Base-by-base conservation (phyloP, 2,888 invertebrate species). In the Eupithecia dodoneata region DNA sequence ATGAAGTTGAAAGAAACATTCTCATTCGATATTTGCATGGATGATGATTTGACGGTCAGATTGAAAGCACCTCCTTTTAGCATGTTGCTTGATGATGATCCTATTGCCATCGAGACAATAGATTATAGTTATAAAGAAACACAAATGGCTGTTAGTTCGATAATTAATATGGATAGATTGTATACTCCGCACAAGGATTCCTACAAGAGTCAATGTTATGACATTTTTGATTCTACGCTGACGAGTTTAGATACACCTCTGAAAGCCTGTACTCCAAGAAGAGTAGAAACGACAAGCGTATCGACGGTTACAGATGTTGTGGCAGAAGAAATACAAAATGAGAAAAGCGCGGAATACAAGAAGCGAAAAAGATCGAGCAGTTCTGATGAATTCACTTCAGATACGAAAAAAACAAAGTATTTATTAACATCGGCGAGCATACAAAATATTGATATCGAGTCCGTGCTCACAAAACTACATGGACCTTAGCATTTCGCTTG, bases 371-470 rank as follows among this genome's bases (percentile, higher is more conserved):
- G 94, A 73, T 79, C 86, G 63, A 89, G 89, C 79, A 78, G 83
- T 45, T 85, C 90, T 3, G 92, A 92, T 9, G 93, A 93, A 72
- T 84, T 87, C 73, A 81, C 82, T 4, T 86, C 81, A 80, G 90
- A 89, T 47, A 87, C 72, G 73, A 95, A 93, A 81, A 93, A 88
- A 83, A 83, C 86, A 1, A 94, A 92, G 83, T 91, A 90, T 81
- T 85, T 93, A 79, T 87, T 93, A 18, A 88, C 89, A 82, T 88
- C 93, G 7, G 88, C 92, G 65, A 92, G 91, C 81, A 93, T 93
- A 82, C 91, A 93, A 84, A 91, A 95, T 84, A 91, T 95, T 73
- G 95, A 95, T 85, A 95, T 95, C 74, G 95, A 95, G 85, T 88
- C 93, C 30, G 93, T 95, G 73, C 85, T 95, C 59, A 92, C 88